Evolutionary conservation across 2,113 vertebrate genomes (phyloP).

Genomic region (Aepyceros melampus): DNA sequence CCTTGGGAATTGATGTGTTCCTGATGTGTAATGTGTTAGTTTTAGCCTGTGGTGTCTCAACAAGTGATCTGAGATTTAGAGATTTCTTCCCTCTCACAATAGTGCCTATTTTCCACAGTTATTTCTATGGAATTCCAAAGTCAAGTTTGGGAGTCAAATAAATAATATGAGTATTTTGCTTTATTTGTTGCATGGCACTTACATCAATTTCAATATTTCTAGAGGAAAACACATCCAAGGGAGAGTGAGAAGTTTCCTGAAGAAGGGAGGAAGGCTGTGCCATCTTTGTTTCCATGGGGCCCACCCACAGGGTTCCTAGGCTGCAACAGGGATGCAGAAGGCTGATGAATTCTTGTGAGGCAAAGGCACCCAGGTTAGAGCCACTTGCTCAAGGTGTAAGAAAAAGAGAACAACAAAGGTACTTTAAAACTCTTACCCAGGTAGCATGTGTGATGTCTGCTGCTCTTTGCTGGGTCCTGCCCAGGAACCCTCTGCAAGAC

Average conservation of each 20-base stretch:
- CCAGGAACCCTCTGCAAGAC: not conserved
- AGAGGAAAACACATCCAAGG: not conserved
- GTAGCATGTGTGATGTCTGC: not conserved
- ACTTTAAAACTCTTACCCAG: not conserved
- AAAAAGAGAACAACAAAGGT: not conserved
- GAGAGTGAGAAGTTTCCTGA: not conserved
- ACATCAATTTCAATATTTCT: not conserved
- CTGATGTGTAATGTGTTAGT: not conserved
- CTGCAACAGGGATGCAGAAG: not conserved
- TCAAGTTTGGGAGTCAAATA: not conserved
- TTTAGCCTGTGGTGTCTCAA: not conserved
- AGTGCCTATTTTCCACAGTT: not conserved
- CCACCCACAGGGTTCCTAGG: not conserved
- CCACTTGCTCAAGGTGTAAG: not conserved
- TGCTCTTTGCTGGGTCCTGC: not conserved
- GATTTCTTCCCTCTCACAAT: not conserved
- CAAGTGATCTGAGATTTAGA: not conserved
- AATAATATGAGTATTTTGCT: not conserved
- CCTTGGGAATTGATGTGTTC: not conserved
- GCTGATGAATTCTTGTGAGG: not conserved
- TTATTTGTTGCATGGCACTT: not conserved
- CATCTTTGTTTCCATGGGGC: not conserved
- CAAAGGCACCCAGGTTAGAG: not conserved
- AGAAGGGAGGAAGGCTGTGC: conserved; percentile 87
- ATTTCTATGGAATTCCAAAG: not conserved